Base-by-base conservation (phyloP, 2,113 vertebrate species). In the Catharus bicknelli region DNA sequence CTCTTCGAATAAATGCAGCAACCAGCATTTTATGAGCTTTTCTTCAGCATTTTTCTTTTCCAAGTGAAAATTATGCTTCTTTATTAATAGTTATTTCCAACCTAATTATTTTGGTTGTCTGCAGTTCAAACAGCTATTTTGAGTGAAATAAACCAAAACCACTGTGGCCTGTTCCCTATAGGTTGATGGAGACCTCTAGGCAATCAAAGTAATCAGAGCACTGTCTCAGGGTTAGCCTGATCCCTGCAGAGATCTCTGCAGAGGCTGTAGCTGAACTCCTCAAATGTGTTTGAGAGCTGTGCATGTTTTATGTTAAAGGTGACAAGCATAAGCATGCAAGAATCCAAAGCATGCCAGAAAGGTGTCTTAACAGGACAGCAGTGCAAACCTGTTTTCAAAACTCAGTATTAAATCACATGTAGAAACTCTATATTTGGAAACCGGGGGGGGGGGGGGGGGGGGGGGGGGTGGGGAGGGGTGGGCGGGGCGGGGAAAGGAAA, bases 41-140 rank as follows among this genome's bases (percentile, higher is more conserved):
- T 20, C 34, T 76, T 90, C 14, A 34, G 38, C 63, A 72, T 75
- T 54, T 83, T 79, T 6, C 15, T 67, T 47, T 75, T 88, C 27
- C 51, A 51, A 73, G 67, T 67, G 23, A 51, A 92, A 95, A 90
- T 38, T 2, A 19, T 38, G 14, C 23, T 66, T 90, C 40, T 74
- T 83, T 81, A 55, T n/a, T 73, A 54, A 72, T 25, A 61, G 76
- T 85, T 91, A 63, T 91, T 94, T 96, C 75, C 88, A 78, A 30
- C 40, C 89, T 77, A 79, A 57, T 94, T 92, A 58, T 83, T 93
- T 95, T 59, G 36, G n/a, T 83, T 67, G 42, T 86, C 4, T 85
- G 6, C 19, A 93, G 27, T 90, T 92, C 75, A 85, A 74, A 70
- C 51, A 90, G 51, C 70, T 88, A 78, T 94, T 94, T 94, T 86